phyloP scores from a whole-genome alignment of 2,888 invertebrate species.

The Acronicta aceris region DNA sequence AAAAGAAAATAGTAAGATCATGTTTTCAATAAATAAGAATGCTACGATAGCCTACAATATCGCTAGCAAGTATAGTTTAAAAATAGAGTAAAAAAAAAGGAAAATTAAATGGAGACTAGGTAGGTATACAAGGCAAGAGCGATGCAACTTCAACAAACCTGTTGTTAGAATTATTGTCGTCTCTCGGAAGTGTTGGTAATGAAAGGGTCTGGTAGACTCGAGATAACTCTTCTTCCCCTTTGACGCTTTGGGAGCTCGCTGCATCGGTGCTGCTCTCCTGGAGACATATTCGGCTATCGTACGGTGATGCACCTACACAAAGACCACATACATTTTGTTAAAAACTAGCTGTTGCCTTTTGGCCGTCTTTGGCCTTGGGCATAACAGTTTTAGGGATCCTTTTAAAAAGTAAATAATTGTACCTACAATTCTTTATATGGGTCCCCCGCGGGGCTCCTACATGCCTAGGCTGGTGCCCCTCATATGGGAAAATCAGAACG shows the following conservation, averaged over 20 bases:
- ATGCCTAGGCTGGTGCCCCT: too few relatives aligned
- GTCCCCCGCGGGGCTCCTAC: too few relatives aligned
- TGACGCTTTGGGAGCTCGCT: constrained; percentile 70
- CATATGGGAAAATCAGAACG: too few relatives aligned
- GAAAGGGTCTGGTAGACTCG: constrained; percentile 80
- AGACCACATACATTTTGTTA: background rate
- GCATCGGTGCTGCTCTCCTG: constrained; percentile 73
- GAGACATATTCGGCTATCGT: constrained; percentile 76
- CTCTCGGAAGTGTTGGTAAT: constrained; percentile 72
- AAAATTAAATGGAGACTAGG: background rate
- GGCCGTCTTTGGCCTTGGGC: too few relatives aligned
- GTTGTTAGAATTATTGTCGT: constrained; percentile 74
- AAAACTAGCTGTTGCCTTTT: too few relatives aligned
- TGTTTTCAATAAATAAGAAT: background rate
- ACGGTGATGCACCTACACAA: constrained; percentile 71
- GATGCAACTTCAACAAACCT: constrained; percentile 59
- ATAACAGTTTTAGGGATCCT: too few relatives aligned
- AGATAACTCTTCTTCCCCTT: constrained; percentile 78
- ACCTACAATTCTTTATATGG: too few relatives aligned
- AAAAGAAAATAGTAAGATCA: background rate
- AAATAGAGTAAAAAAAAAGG: background rate
- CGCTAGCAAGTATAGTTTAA: background rate
- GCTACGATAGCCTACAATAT: background rate
- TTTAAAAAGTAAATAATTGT: too few relatives aligned
- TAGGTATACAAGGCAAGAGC: background rate